These are phyloP conservation scores for Drosophila rubida DNA, from an alignment of 2,888 invertebrate species.

Conservation along the genomic window DNA sequence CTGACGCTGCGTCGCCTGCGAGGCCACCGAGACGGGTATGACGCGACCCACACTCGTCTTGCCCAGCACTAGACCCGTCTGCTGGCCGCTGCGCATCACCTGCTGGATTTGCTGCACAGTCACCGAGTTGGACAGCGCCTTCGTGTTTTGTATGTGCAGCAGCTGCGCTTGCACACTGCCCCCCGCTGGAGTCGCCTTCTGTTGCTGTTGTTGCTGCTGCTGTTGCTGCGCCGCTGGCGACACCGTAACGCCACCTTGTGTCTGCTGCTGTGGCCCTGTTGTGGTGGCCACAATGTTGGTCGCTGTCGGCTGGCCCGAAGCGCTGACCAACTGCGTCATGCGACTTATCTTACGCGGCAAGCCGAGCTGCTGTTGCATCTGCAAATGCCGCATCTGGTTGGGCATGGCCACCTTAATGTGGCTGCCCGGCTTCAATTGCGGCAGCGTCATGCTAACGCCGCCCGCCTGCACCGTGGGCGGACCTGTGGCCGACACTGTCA, in stretches of 20 bases:
- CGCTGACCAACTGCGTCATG: slow-evolving; percentile 86
- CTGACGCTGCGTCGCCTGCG: slow-evolving; percentile 86
- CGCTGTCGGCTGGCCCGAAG: slow-evolving; percentile 72
- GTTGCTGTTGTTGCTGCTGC: slow-evolving; percentile 61
- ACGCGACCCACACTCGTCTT: slow-evolving; percentile 88
- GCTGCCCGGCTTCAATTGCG: slow-evolving; percentile 84
- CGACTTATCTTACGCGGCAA: slow-evolving; percentile 88
- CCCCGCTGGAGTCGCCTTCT: slow-evolving; percentile 83
- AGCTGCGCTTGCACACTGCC: slow-evolving; percentile 89
- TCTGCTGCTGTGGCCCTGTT: slow-evolving; percentile 58
- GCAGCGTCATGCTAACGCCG: slow-evolving; percentile 83
- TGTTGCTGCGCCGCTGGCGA: slow-evolving; percentile 55
- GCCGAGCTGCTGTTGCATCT: slow-evolving; percentile 87
- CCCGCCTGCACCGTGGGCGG: slow-evolving; percentile 69
- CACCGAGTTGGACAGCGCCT: slow-evolving; percentile 86
- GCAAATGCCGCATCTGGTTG: slow-evolving; percentile 88
- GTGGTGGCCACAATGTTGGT: slow-evolving; percentile 66
- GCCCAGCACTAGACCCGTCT: slow-evolving; percentile 87
- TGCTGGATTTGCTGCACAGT: slow-evolving; percentile 91
- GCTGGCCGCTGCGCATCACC: slow-evolving; percentile 88
- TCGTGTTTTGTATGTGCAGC: slow-evolving; percentile 88
- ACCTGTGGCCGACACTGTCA: slow-evolving; percentile 80
- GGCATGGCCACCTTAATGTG: slow-evolving; percentile 86
- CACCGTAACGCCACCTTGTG: slow-evolving; percentile 53
- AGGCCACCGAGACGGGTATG: slow-evolving; percentile 88